These are phyloP conservation scores for Argya squamiceps DNA, from an alignment of 2,797 vertebrate species.

Conservation along the genomic window DNA sequence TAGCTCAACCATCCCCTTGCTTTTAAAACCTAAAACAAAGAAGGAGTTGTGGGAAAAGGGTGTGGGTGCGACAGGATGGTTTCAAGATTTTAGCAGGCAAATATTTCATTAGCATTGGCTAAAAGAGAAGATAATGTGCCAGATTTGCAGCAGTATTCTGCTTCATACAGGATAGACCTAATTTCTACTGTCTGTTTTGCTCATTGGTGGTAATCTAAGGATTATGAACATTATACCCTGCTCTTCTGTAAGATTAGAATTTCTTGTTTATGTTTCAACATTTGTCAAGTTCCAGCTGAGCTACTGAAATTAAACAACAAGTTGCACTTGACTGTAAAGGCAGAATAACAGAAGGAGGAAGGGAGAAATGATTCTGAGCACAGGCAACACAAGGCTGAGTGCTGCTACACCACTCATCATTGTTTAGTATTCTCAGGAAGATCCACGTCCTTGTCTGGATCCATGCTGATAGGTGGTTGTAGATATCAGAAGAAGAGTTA, in stretches of 20 bases:
- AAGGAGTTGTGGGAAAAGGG: not conserved
- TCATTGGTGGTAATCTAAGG: not conserved
- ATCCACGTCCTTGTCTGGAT: not conserved
- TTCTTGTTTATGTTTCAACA: not conserved
- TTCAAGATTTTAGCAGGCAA: not conserved
- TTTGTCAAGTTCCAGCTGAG: not conserved
- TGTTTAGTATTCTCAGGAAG: not conserved
- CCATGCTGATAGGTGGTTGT: not conserved
- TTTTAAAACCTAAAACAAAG: not conserved
- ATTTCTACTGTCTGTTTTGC: not conserved
- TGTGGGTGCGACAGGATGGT: not conserved
- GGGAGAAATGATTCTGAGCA: not conserved
- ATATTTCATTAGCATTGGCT: not conserved
- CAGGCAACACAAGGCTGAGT: not conserved
- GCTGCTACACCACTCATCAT: not conserved
- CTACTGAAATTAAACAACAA: not conserved
- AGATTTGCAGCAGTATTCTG: not conserved
- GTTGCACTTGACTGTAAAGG: not conserved
- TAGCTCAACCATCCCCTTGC: not conserved
- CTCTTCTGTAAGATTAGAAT: not conserved
- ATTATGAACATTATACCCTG: not conserved
- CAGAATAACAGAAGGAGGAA: not conserved
- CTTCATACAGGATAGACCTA: not conserved
- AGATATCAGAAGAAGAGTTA: not conserved
- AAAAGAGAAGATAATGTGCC: not conserved